Conservation (phyloP, 2,888 invertebrate genomes). For the Leptinotarsa tumamoca region DNA sequence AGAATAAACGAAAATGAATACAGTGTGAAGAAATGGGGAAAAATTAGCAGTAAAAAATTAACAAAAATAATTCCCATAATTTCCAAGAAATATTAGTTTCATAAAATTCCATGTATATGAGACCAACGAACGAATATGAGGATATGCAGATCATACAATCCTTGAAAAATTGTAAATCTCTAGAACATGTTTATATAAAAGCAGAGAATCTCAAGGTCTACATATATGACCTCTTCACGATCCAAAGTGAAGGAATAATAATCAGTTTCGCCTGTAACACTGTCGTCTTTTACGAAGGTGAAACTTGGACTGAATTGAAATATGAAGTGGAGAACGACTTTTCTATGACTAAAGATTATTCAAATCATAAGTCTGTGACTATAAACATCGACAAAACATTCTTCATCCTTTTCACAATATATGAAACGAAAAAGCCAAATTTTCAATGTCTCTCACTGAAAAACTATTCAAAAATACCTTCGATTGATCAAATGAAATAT, state of each 20-base stretch:
- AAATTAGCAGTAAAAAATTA: too few relatives aligned
- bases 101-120: too few relatives aligned
- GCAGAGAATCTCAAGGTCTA: neutral
- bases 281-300: neutral
- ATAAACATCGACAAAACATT: conserved; percentile 12
- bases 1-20: too few relatives aligned
- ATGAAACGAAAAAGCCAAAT: neutral
- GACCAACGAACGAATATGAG: too few relatives aligned
- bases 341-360: neutral
- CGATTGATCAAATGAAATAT: neutral
- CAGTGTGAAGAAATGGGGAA: too few relatives aligned
- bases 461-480: neutral
- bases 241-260: neutral
- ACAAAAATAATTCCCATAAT: too few relatives aligned
- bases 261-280: conserved; percentile 14
- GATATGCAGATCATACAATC: too few relatives aligned
- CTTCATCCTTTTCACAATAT: neutral
- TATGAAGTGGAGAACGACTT: neutral
- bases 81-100: too few relatives aligned
- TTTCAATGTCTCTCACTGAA: neutral
- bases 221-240: neutral
- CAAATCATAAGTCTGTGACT: neutral
- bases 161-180: too few relatives aligned
- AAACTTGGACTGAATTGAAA: neutral
- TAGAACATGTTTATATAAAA: too few relatives aligned